A percentile compares a stretch with the other conserved stretches of the same genome.
Conservation (phyloP, 2,113 vertebrate genomes). For the Spheniscus mendiculus region DNA sequence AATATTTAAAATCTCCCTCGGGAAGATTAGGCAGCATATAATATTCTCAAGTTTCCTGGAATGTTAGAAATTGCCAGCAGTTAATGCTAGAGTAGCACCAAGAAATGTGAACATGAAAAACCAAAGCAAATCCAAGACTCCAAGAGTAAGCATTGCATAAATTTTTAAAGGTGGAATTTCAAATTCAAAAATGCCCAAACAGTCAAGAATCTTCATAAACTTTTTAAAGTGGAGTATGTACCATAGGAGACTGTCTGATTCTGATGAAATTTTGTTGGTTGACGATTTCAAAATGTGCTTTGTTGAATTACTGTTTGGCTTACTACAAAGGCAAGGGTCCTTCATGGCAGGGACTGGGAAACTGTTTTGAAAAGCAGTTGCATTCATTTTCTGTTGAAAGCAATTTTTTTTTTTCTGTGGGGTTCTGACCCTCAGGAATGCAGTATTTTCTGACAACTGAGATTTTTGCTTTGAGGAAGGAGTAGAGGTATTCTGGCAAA, state of each 20-base stretch:
- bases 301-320: neutral
- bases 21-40: neutral
- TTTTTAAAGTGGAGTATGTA: neutral
- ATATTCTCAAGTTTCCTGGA: neutral
- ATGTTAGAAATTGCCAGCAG: neutral
- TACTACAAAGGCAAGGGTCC: neutral
- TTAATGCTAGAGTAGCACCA: neutral
- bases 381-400: neutral
- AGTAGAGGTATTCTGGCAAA: neutral
- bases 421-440: neutral
- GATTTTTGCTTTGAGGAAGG: neutral
- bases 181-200: neutral
- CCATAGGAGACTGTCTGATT: neutral
- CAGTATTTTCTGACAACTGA: neutral
- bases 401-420: neutral
- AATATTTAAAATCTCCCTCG: neutral
- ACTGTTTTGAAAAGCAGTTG: neutral
- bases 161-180: neutral
- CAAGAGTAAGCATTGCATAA: neutral
- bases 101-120: neutral
- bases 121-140: neutral
- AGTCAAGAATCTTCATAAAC: neutral
- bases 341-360: neutral
- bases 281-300: neutral
- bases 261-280: neutral